Percentiles rank a stretch among this genome's conserved stretches.
Evolutionary conservation across 2,113 vertebrate species (phyloP).

Genomic region (Amazona vittata): DNA sequence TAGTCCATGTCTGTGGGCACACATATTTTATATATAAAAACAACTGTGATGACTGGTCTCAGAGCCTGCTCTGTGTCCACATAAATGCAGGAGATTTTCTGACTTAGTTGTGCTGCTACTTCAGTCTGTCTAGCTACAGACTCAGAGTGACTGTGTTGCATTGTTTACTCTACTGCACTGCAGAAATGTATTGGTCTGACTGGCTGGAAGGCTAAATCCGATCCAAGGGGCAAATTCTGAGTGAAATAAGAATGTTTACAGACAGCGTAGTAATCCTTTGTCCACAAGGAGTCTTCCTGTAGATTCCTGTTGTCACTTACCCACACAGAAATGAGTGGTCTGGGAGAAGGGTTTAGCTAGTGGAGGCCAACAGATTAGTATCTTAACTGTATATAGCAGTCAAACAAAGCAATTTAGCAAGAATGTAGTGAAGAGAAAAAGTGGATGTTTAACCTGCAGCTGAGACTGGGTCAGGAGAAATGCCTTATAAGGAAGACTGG

Average conservation of each 20-base stretch:
- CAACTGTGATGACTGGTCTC: constrained; percentile 58
- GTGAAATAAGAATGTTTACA: constrained; percentile 29
- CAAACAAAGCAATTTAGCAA: background rate
- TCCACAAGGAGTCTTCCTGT: background rate
- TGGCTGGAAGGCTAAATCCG: constrained; percentile 5
- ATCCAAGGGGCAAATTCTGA: background rate
- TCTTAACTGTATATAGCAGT: background rate
- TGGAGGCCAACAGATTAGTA: background rate
- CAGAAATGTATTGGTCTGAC: constrained; percentile 24
- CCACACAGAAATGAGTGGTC: background rate
- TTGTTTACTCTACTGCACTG: constrained; percentile 43
- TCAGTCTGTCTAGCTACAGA: constrained; percentile 50
- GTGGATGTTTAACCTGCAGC: background rate
- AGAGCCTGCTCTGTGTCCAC: constrained; percentile 8
- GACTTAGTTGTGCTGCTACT: constrained; percentile 54
- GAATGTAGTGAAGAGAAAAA: background rate
- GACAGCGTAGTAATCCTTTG: background rate
- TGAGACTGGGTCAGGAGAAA: background rate
- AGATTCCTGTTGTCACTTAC: background rate
- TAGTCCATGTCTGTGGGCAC: constrained; percentile 12
- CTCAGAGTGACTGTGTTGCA: constrained; percentile 39
- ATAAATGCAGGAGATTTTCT: constrained; percentile 44
- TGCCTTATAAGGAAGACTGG: background rate
- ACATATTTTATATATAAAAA: constrained; percentile 24
- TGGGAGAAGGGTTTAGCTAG: background rate